phyloP scores from a whole-genome alignment of 2,888 invertebrate species.

The Stenoptilia bipunctidactyla region DNA sequence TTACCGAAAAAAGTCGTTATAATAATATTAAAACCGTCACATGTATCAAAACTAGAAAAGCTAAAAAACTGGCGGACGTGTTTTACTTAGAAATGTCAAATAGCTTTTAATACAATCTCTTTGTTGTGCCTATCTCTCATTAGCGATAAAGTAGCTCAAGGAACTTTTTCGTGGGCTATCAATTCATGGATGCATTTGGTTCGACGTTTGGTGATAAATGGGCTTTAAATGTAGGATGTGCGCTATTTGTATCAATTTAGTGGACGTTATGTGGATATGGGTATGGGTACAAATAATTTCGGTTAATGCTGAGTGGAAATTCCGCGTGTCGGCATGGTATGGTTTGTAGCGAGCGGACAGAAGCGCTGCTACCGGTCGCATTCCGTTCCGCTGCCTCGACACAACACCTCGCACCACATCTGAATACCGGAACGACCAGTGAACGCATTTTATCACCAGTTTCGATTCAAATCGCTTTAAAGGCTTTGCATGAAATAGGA shows the following conservation, averaged over 20 bases:
- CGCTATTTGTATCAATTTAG: constrained; percentile 15
- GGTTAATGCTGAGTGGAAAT: constrained; percentile 33
- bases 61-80: too few species aligned
- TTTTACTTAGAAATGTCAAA: too few species aligned
- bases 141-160: too few species aligned
- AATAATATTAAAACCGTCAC: too few species aligned
- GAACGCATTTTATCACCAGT: constrained; percentile 21
- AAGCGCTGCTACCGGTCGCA: constrained; percentile 40
- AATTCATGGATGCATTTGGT: neutral
- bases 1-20: too few species aligned
- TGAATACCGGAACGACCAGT: constrained; percentile 19
- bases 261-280: constrained; percentile 15
- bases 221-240: neutral
- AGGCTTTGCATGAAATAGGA: too few species aligned
- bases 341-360: constrained; percentile 17
- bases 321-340: neutral
- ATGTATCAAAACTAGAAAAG: too few species aligned
- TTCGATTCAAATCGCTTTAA: neutral
- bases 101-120: too few species aligned
- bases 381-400: constrained; percentile 42
- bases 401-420: constrained; percentile 33
- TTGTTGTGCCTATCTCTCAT: too few species aligned
- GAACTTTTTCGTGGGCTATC: too few species aligned
- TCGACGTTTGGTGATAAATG: neutral
- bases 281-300: constrained; percentile 43